Conservation (phyloP, 2,797 vertebrate genomes). For the Bovichtus variegatus region DNA sequence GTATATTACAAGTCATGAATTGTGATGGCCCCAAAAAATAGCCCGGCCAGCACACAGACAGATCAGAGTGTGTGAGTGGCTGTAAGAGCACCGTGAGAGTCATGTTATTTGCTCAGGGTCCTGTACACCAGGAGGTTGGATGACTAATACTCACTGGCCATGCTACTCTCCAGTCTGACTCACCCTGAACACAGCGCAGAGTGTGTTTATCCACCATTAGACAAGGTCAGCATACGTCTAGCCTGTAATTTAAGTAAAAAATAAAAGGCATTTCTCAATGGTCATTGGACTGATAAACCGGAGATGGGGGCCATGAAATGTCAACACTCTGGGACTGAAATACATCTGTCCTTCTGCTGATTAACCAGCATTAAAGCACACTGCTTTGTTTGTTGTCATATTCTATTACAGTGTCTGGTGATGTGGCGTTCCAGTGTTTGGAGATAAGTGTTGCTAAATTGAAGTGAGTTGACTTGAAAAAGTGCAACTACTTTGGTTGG, state of each 20-base stretch:
- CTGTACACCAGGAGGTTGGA: constrained; percentile 45
- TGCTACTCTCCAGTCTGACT: constrained; percentile 63
- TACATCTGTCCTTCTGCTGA: neutral
- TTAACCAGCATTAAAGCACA: constrained; percentile 12
- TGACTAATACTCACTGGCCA: constrained; percentile 51
- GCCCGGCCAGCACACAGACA: constrained; percentile 36
- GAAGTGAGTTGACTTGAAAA: constrained; percentile 1
- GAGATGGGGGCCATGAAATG: constrained; percentile 11
- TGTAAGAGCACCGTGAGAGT: constrained; percentile 43
- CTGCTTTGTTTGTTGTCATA: constrained; percentile 10
- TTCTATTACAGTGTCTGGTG: neutral
- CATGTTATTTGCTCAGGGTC: constrained; percentile 46
- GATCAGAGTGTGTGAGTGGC: constrained; percentile 43
- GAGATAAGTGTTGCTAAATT: neutral
- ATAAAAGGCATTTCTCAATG: constrained; percentile 24
- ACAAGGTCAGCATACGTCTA: constrained; percentile 44
- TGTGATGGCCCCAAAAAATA: constrained; percentile 16
- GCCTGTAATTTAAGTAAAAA: constrained; percentile 29
- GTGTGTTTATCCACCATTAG: constrained; percentile 49
- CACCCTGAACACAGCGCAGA: constrained; percentile 22
- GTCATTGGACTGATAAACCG: neutral
- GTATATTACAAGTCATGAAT: neutral
- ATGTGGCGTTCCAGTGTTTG: neutral
- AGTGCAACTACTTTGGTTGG: neutral
- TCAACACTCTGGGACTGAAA: constrained; percentile 5